Conservation (phyloP, 2,797 vertebrate genomes). For the Acanthopagrus latus region DNA sequence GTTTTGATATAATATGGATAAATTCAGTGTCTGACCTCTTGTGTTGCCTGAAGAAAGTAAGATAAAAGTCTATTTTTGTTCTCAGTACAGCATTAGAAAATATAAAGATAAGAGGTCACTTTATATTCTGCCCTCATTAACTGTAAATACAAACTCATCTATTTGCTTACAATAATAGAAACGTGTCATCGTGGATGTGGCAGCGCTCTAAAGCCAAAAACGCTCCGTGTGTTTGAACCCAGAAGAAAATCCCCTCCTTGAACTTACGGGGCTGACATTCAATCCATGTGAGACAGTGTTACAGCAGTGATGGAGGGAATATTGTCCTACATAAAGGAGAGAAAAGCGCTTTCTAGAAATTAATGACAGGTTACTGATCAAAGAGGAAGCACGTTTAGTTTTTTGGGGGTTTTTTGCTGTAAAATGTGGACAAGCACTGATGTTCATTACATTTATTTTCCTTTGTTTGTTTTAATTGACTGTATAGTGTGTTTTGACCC, state of each 20-base stretch:
- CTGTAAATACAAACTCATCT: constrained; percentile 44
- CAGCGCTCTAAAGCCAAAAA: constrained; percentile 40
- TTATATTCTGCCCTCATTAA: constrained; percentile 6
- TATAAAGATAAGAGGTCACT: neutral
- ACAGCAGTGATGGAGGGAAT: constrained; percentile 5
- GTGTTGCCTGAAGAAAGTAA: constrained; percentile 35
- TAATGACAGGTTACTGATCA: constrained; percentile 4
- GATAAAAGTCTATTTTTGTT: constrained; percentile 66
- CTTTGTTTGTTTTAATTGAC: constrained; percentile 23
- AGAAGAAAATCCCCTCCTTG: constrained; percentile 10
- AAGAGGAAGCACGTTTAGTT: constrained; percentile 40
- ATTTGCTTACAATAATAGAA: constrained; percentile 30
- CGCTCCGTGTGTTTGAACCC: constrained; percentile 7
- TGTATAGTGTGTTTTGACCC: constrained; percentile 66
- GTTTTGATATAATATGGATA: constrained; percentile 60
- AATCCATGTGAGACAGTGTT: constrained; percentile 12
- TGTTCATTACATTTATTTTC: constrained; percentile 50
- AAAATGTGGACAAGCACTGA: constrained; percentile 70
- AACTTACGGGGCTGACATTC: neutral
- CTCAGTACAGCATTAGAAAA: constrained; percentile 11
- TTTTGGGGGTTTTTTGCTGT: constrained; percentile 62
- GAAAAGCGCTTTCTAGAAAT: constrained; percentile 7
- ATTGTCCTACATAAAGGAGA: constrained; percentile 10
- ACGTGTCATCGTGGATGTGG: neutral
- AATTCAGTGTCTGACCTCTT: constrained; percentile 1